Evolutionary conservation across 2,888 invertebrate genomes (phyloP).

Genomic region (Drosophila sordidula): DNA sequence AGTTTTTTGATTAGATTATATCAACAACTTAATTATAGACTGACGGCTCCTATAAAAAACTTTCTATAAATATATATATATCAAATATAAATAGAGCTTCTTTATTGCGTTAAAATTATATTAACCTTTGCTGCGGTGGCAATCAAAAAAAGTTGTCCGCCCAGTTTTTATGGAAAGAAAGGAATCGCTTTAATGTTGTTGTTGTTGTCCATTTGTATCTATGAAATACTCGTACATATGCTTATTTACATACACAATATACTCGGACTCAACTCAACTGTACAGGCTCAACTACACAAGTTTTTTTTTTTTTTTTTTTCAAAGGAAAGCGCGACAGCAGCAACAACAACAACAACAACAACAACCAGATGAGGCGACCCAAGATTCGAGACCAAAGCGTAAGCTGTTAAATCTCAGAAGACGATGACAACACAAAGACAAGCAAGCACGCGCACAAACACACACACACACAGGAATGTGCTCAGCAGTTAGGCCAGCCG

Average conservation of each 20-base stretch:
- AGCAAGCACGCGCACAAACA: constrained; percentile 2
- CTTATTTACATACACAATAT: constrained; percentile 68
- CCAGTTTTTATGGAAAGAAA: constrained; percentile 33
- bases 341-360: constrained; percentile 25
- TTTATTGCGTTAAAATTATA: too few relatives aligned
- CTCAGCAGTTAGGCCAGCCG: constrained; percentile 11
- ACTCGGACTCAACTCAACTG: constrained; percentile 65
- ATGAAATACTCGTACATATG: constrained; percentile 25
- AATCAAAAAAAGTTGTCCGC: constrained; percentile 8
- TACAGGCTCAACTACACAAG: constrained; percentile 55
- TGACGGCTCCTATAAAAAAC: too few relatives aligned
- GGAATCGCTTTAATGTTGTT: constrained; percentile 24
- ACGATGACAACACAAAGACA: constrained; percentile 54
- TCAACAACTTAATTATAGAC: too few relatives aligned
- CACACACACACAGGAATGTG: constrained; percentile 6
- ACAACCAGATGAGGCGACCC: constrained; percentile 30
- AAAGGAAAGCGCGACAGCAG: constrained; percentile 45
- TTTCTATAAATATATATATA: too few relatives aligned
- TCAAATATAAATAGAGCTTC: too few relatives aligned
- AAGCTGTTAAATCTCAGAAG: constrained; percentile 62
- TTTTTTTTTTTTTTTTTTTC: constrained; percentile 25
- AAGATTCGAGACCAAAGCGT: constrained; percentile 26
- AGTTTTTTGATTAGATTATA: too few relatives aligned
- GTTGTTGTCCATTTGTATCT: constrained; percentile 37
- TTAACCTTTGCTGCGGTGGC: too few relatives aligned